Percentiles rank a stretch among this genome's conserved stretches.
Evolutionary conservation across 2,888 invertebrate species (phyloP).

Genomic region (Osmoderma eremita): DNA sequence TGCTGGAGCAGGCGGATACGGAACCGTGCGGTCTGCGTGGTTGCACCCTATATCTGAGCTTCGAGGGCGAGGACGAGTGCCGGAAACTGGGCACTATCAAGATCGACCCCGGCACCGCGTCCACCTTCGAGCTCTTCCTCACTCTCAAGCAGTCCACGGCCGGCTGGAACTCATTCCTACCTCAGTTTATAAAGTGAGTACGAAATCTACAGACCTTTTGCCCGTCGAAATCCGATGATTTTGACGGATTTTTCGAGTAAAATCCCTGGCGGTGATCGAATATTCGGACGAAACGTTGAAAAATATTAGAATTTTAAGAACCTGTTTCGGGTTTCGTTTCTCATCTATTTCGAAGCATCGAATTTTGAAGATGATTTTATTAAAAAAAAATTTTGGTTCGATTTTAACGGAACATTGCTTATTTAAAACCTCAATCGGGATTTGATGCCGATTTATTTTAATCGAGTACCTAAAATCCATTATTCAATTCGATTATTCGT

Average conservation of each 20-base stretch:
- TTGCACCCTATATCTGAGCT: conserved; percentile 84
- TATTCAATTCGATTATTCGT: no score
- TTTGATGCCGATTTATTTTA: no score
- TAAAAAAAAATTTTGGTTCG: no score
- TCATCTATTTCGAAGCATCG: no score
- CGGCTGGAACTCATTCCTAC: conserved; percentile 87
- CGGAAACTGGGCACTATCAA: conserved; percentile 84
- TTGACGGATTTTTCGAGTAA: no score
- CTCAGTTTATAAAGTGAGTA: conserved; percentile 90
- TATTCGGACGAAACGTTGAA: background rate
- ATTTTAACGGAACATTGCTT: no score
- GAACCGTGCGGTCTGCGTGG: conserved; percentile 91
- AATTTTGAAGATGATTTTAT: no score
- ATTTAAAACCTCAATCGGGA: no score
- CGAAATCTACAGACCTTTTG: background rate
- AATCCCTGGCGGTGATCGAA: background rate
- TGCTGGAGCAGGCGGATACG: conserved; percentile 82
- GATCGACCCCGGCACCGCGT: conserved; percentile 86
- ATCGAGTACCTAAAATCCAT: no score
- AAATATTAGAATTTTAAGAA: no score
- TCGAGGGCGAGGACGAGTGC: conserved; percentile 76
- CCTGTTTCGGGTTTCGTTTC: no score
- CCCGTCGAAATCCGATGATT: no score
- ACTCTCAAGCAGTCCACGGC: conserved; percentile 87
- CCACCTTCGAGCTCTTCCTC: conserved; percentile 90